Evolutionary conservation across 2,113 vertebrate species (phyloP), one percentile per base, ranked within the genome.

Genomic region (Apeltes quadracus): DNA sequence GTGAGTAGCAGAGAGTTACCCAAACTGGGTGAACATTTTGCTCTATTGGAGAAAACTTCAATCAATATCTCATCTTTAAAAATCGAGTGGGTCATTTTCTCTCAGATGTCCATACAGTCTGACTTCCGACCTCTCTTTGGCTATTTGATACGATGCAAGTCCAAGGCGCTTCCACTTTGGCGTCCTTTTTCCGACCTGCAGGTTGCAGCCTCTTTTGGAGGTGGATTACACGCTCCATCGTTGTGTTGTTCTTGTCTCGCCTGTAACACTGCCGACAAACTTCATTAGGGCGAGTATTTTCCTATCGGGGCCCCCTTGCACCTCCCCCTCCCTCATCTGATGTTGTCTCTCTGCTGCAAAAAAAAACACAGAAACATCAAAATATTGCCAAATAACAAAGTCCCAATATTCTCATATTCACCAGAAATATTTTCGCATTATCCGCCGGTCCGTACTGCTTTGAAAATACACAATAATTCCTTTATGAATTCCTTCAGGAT

Each of bases 281-380:
- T 78, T 80, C 69, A 81, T 86, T 84, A 84, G 16, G 34, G 38
- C 12, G 4, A 71, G 61, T 82, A 87, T 85, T 90, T 84, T 84
- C 67, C 64, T 25, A 75, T 62, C 39, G 25, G 22, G 20, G 18
- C 5, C 16, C 29, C 39, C 50, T 4, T 32, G 10, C 10, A 34
- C 6, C 54, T 20, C 27, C 41, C 22, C 59, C 23, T 4, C 54
- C 48, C 44, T 34, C 23, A 1, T 56, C 59, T 68, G 56, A 74
- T 53, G 20, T 38, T 41, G 77, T 80, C 73, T 80, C 73, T 64
- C 20, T 66, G 34, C n/a, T 69, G 34, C 75, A 85, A 69, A 22
- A 63, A 57, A 29, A 78, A 78, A 39, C 25, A 63, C 65, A 58
- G 54, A 48, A 25, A 51, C 57, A 53, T 29, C 2, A 75, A 48